Evolutionary conservation across 2,113 vertebrate genomes (phyloP), one percentile per base, ranked within the genome.

Genomic region (Scalopus aquaticus): DNA sequence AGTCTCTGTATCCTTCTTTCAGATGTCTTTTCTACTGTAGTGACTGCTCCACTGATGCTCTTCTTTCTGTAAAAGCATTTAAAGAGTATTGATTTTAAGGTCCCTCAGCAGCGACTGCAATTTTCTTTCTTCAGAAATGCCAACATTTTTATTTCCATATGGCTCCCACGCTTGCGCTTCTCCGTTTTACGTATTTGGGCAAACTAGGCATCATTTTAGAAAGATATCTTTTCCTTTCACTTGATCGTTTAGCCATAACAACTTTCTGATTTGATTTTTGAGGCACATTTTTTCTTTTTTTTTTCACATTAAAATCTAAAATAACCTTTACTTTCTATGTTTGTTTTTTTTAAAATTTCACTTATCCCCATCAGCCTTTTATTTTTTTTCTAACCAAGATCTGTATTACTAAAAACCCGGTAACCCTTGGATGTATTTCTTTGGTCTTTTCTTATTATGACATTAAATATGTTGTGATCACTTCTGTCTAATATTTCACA

Each of bases 1-100:
- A 51, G 19, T 67, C n/a, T 80, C 9, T 76, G 32, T 37, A 12
- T 80, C 83, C 26, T 60, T 17, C 69, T 74, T 79, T 90, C 26
- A 44, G 16, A 76, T 86, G 28, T 54, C 65, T 82, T 91, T 88
- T 70, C 39, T 58, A 90, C 4, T 4, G 0, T 76, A 90, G 58
- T 51, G 20, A 74, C 46, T 88, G 37, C 35, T 35, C 39, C 39
- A 88, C 15, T 58, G 88, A 58, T 72, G 69, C 37, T 70, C 13
- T 92, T 93, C 32, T 67, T 94, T 70, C 67, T 94, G 49, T 49
- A 67, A 56, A 90, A 77, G 46, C 86, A 51, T 58, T 88, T 80
- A 6, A 19, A 89, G 65, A 51, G 77, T 65, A 46, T 81, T 84
- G 42, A 77, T 9, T 64, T 80, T 87, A 28, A 39, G 54, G 11